Evolutionary conservation across 2,113 vertebrate genomes (phyloP).

Genomic region (Phyllostomus discolor): DNA sequence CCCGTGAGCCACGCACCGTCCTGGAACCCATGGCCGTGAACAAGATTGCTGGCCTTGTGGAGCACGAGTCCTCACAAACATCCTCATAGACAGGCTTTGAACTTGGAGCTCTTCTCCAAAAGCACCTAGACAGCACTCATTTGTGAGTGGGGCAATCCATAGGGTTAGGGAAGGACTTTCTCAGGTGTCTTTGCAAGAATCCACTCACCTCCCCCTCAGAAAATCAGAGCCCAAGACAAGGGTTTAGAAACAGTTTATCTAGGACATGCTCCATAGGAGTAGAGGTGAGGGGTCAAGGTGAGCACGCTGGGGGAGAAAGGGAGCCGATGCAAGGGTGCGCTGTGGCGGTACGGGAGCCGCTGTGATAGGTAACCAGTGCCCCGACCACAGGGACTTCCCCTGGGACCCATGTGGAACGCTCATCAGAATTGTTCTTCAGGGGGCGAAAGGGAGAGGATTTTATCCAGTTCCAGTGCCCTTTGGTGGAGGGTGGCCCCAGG

Average conservation of each 20-base stretch:
- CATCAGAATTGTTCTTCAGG: background rate
- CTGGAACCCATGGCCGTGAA: background rate
- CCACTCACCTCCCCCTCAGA: too few relatives aligned
- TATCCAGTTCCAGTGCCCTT: background rate
- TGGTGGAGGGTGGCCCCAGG: background rate
- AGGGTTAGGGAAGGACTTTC: background rate
- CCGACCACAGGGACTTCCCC: background rate
- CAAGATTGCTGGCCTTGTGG: background rate
- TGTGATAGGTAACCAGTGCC: background rate
- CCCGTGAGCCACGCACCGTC: background rate
- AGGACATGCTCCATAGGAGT: background rate
- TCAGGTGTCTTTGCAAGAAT: background rate
- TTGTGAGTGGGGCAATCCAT: background rate
- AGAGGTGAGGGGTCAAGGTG: background rate
- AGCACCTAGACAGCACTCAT: background rate
- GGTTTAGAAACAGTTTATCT: background rate
- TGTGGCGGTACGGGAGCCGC: background rate
- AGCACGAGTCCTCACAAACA: too few relatives aligned
- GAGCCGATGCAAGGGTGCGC: fast-evolving
- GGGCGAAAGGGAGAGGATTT: background rate
- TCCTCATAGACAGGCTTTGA: background rate
- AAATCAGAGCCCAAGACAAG: background rate
- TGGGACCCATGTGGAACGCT: background rate
- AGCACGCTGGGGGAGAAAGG: fast-evolving
- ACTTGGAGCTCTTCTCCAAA: background rate